Evolutionary conservation across 2,888 invertebrate species (phyloP).

Genomic region (Esperia sulphurella): DNA sequence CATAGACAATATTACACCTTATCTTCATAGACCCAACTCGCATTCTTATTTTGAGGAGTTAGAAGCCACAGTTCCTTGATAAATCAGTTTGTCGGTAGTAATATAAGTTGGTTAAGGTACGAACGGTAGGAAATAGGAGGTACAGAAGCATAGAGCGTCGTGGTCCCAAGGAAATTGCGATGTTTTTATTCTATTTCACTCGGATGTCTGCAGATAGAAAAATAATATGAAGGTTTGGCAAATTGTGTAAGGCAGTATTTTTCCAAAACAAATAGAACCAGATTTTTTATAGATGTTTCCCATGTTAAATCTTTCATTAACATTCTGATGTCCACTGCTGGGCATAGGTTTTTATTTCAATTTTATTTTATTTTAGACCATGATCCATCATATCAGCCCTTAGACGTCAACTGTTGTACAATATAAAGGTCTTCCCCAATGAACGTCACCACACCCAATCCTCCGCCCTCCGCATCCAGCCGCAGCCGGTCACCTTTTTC

Average conservation of each 20-base stretch:
- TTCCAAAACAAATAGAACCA: background rate
- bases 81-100: slow-evolving; percentile 13
- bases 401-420: too few species aligned
- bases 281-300: too few species aligned
- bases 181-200: slow-evolving; percentile 57
- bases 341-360: too few species aligned
- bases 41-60: slow-evolving; percentile 3
- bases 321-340: too few species aligned
- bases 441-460: too few species aligned
- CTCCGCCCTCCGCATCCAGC: too few species aligned
- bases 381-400: too few species aligned
- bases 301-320: too few species aligned
- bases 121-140: slow-evolving; percentile 42
- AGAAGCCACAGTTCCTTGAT: slow-evolving; percentile 19
- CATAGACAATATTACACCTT: slow-evolving; percentile 18
- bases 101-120: slow-evolving; percentile 27
- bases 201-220: slow-evolving; percentile 45
- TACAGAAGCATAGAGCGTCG: slow-evolving; percentile 34
- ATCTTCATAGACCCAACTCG: slow-evolving; percentile 7
- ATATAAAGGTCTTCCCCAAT: too few species aligned
- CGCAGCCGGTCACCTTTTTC: too few species aligned
- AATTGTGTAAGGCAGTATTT: background rate
- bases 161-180: slow-evolving; percentile 53
- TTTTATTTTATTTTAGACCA: too few species aligned
- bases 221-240: slow-evolving; percentile 39